Evolutionary conservation across 2,797 vertebrate species (phyloP).

Genomic region (Hemitrygon akajei): DNA sequence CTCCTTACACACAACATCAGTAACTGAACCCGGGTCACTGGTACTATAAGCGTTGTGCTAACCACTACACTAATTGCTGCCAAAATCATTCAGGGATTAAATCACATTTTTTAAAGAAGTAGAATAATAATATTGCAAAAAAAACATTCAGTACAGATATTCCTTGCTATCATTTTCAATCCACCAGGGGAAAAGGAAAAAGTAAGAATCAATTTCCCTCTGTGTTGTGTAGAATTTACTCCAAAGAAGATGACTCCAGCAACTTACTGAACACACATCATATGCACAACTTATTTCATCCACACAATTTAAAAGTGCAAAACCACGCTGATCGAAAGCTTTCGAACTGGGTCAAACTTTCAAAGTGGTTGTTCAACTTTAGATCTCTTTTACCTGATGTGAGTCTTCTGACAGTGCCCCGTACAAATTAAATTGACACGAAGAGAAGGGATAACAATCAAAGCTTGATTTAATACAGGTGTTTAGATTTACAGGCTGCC

Average conservation of each 20-base stretch:
- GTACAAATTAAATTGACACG: conserved; percentile 82
- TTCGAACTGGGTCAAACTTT: conserved; percentile 74
- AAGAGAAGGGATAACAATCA: conserved; percentile 84
- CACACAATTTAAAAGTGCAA: neutral
- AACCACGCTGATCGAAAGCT: conserved; percentile 45
- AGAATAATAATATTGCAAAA: neutral
- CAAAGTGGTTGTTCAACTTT: conserved; percentile 69
- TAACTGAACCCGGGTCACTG: no score
- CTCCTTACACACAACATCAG: no score
- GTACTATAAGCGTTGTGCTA: no score
- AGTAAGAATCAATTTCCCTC: neutral
- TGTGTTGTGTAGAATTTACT: neutral
- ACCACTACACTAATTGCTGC: no score
- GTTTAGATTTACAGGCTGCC: conserved; percentile 89
- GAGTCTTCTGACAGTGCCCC: conserved; percentile 79
- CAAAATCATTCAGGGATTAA: neutral
- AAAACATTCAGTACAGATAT: neutral
- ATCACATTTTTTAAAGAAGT: neutral
- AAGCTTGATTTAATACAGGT: conserved; percentile 91
- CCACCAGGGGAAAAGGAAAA: neutral
- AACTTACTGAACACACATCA: neutral
- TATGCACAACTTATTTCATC: neutral
- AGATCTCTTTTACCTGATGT: conserved; percentile 79
- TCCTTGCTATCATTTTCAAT: neutral
- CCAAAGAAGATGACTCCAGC: neutral